Evolutionary conservation across 2,797 vertebrate species (phyloP).

Genomic region (Furcifer pardalis): DNA sequence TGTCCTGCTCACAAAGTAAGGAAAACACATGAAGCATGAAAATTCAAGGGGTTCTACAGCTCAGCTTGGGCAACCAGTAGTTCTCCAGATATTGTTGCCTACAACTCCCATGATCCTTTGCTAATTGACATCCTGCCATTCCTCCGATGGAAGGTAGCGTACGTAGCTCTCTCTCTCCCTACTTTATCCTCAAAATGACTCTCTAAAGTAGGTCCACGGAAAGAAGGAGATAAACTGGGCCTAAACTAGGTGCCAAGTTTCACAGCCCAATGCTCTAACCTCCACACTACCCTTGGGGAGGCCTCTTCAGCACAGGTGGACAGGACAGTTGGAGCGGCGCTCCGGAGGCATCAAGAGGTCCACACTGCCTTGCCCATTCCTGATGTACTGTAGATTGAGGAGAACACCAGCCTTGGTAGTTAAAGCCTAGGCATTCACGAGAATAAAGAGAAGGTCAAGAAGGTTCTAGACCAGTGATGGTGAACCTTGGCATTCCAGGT

Average conservation of each 20-base stretch:
- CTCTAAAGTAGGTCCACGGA: too few relatives aligned
- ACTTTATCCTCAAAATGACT: too few relatives aligned
- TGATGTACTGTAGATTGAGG: neutral
- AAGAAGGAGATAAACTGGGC: too few relatives aligned
- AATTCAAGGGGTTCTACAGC: neutral
- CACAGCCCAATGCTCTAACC: too few relatives aligned
- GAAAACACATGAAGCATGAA: neutral
- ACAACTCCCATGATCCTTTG: neutral
- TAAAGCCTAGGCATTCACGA: neutral
- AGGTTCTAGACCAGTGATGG: too few relatives aligned
- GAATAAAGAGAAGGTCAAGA: too few relatives aligned
- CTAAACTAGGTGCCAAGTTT: too few relatives aligned
- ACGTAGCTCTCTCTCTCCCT: too few relatives aligned
- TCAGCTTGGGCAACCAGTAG: neutral
- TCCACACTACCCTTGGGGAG: too few relatives aligned
- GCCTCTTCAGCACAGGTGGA: neutral
- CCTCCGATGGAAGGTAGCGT: too few relatives aligned
- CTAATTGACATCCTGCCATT: too few relatives aligned
- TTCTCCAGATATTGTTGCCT: neutral
- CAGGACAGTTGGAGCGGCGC: neutral
- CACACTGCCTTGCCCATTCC: neutral
- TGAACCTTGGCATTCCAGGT: too few relatives aligned
- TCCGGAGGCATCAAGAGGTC: neutral
- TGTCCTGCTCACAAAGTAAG: neutral
- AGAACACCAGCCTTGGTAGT: neutral